Base-by-base conservation (phyloP, 2,797 vertebrate genomes). In the Peromyscus attwateri region DNA sequence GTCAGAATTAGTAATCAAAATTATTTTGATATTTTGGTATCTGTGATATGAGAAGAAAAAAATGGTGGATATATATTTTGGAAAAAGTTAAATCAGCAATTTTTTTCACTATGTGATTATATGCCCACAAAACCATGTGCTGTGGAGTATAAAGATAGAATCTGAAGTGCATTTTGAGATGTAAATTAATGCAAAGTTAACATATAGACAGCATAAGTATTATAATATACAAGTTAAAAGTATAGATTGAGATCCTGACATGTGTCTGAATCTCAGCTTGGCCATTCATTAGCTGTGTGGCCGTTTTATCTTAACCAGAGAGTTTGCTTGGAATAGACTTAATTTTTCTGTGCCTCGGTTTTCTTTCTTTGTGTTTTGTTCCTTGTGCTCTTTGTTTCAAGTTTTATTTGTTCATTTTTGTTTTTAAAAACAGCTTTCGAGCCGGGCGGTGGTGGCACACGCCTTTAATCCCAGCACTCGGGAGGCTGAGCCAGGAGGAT, bases 11-110 rank as follows among this genome's bases (percentile, higher is more conserved):
- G 31, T 88, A 31, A 85, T 81, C 52, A 80, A 70, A 92, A 80
- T 79, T 85, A 17, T 79, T 93, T 93, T 60, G 49, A 80, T 27
- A 10, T 87, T 70, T 94, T 91, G 75, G 29, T 80, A 83, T 75
- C 84, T 81, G 23, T 12, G 70, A 55, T 89, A 87, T 97, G 79
- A 91, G 14, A 94, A 94, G 17, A 95, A 92, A 52, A 52, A 94
- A 95, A 57, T 3, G 43, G 29, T 77, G 71, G 52, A 71, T 57
- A 55, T 5, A 14, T 96, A 25, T 89, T 90, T 93, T 66, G 19
- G 81, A 21, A 68, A 96, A 89, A 80, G 70, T 84, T 93, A 76
- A 93, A 90, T 70, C 11, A 85, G 34, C 17, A 57, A 66, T 95
- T 96, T 84, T 82, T 49, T 84, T 84, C 87, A 92, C 43, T 87